Percentiles rank a stretch among this genome's conserved stretches.
These are phyloP conservation scores for Invenusta paracnida DNA, from an alignment of 2,888 invertebrate genomes.

Conservation along the genomic window DNA sequence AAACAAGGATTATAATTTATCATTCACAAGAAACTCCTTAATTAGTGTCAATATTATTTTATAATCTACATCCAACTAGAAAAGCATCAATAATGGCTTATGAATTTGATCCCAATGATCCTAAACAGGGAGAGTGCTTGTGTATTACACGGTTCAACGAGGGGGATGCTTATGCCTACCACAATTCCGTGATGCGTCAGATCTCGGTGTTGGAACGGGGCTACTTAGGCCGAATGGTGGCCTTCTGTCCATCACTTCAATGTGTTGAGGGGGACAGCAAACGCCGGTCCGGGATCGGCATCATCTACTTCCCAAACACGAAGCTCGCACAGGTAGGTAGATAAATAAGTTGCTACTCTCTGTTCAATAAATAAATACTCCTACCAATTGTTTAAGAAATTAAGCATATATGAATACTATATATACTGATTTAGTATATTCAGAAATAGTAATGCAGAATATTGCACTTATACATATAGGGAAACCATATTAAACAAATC, in stretches of 20 bases:
- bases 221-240: constrained; percentile 34
- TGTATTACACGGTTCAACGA: constrained; percentile 31
- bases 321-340: constrained; percentile 33
- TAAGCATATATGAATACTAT: too few species aligned
- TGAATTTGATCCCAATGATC: neutral
- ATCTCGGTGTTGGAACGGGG: constrained; percentile 37
- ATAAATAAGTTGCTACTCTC: too few species aligned
- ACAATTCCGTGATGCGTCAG: constrained; percentile 36
- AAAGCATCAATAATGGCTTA: neutral
- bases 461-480: too few species aligned
- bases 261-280: constrained; percentile 30
- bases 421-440: constrained; percentile 13
- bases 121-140: constrained; percentile 31
- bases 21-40: too few species aligned
- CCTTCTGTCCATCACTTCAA: constrained; percentile 39
- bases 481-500: too few species aligned
- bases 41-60: too few species aligned
- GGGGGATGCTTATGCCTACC: constrained; percentile 34
- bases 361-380: too few species aligned
- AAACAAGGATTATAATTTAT: too few species aligned
- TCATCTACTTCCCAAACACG: constrained; percentile 38
- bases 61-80: too few species aligned
- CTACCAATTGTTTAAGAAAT: too few species aligned
- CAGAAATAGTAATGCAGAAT: too few species aligned
- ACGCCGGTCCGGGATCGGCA: constrained; percentile 33